Percentiles rank a stretch among this genome's conserved stretches.
Conservation (phyloP, 1,140 invertebrate species). For the Psix sp. region DNA sequence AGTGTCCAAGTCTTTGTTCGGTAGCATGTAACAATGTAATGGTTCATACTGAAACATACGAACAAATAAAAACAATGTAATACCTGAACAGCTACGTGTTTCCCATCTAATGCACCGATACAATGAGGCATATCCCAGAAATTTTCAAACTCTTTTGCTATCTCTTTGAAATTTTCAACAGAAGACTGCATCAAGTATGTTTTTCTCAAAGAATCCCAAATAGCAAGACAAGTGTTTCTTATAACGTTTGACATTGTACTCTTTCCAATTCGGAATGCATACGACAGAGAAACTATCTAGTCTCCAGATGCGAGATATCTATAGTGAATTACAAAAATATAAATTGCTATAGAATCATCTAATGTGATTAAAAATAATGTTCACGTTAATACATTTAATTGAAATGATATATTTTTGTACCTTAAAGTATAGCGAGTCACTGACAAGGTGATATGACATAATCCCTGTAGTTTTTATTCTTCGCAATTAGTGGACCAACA, state of each 20-base stretch:
- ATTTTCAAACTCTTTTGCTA: neutral
- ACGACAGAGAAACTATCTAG: constrained; percentile 8
- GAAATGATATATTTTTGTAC: neutral
- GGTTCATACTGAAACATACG: too few relatives aligned
- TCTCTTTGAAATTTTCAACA: neutral
- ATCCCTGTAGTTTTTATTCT: constrained; percentile 4
- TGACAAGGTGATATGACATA: constrained; percentile 2
- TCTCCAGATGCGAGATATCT: constrained; percentile 11
- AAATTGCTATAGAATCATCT: neutral
- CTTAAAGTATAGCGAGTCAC: constrained; percentile 12
- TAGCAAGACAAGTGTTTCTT: neutral
- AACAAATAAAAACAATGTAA: neutral
- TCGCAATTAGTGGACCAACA: constrained; percentile 7
- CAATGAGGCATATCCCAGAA: constrained; percentile 6
- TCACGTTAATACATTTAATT: neutral
- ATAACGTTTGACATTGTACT: constrained; percentile 9
- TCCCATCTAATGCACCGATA: constrained; percentile 1
- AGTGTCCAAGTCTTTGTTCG: too few relatives aligned
- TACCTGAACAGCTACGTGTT: constrained; percentile 10
- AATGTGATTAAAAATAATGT: neutral
- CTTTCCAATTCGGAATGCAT: neutral
- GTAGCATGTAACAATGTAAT: too few relatives aligned
- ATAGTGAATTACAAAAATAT: neutral
- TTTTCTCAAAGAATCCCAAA: constrained; percentile 1
- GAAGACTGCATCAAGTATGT: neutral